These are phyloP conservation scores for Diabrotica virgifera DNA, from an alignment of 1,140 invertebrate species.

Conservation along the genomic window DNA sequence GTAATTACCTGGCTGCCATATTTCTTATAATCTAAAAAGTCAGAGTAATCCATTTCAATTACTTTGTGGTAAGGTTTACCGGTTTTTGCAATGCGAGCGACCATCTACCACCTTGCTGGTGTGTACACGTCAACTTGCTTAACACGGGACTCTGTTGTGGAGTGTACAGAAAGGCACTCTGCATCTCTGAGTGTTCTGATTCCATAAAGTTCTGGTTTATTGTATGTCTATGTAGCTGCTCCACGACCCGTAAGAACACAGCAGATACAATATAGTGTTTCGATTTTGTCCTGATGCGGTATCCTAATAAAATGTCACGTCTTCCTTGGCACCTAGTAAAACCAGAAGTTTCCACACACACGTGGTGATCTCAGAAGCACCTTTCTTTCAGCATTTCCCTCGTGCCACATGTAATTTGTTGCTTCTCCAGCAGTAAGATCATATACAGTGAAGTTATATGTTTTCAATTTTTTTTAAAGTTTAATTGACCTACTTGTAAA, in stretches of 20 bases:
- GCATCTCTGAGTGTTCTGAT: no score
- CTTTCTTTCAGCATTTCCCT: no score
- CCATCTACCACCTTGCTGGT: not conserved
- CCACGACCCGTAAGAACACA: not conserved
- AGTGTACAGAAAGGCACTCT: no score
- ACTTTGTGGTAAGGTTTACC: not conserved
- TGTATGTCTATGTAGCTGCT: no score
- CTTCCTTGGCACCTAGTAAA: not conserved
- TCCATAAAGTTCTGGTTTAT: no score
- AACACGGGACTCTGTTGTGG: not conserved
- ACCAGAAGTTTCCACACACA: not conserved
- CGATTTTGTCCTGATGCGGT: not conserved
- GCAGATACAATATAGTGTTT: not conserved
- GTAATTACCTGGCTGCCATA: no score
- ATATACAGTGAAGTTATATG: no score
- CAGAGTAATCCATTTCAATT: not conserved
- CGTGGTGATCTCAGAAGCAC: no score
- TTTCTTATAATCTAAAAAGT: not conserved
- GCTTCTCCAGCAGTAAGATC: no score
- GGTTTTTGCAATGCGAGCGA: not conserved
- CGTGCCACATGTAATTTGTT: constrained; percentile 1
- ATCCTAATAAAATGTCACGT: not conserved
- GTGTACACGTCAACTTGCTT: not conserved
- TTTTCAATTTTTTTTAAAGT: no score
- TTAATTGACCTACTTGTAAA: no score